These are phyloP conservation scores for Cryptus viduatorius DNA, from an alignment of 2,888 invertebrate species.

Conservation along the genomic window DNA sequence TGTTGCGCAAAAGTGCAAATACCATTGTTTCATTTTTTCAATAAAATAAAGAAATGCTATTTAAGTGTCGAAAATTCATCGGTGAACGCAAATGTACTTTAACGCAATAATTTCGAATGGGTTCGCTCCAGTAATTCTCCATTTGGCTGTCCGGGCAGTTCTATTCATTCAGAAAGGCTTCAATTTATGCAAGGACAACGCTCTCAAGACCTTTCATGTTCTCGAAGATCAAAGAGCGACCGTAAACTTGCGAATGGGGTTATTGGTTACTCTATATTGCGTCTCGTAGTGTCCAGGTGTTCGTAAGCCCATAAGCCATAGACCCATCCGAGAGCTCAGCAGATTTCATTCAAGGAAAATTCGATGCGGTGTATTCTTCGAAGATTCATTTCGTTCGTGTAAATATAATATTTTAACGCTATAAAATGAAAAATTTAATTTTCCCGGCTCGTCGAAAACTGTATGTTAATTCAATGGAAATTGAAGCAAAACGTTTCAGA, in stretches of 20 bases:
- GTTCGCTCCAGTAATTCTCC: background rate
- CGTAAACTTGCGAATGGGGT: conserved; percentile 37
- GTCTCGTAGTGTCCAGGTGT: conserved; percentile 19
- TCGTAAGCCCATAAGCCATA: background rate
- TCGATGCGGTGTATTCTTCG: background rate
- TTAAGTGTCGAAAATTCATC: background rate
- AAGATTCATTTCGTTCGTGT: background rate
- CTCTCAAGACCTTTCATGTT: background rate
- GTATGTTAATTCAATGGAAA: too few relatives aligned
- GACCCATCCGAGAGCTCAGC: background rate
- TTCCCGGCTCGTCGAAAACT: too few relatives aligned
- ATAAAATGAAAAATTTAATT: too few relatives aligned
- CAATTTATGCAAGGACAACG: conserved; percentile 36
- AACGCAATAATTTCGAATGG: background rate
- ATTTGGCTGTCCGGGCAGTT: background rate
- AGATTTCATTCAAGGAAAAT: conserved; percentile 33
- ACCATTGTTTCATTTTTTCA: background rate
- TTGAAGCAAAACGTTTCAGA: too few relatives aligned
- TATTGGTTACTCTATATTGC: conserved; percentile 37
- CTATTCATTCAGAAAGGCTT: conserved; percentile 39
- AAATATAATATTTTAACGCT: too few relatives aligned
- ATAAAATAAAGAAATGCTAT: background rate
- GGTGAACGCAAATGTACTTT: background rate
- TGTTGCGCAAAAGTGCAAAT: too few relatives aligned
- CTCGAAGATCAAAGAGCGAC: background rate